phyloP scores from a whole-genome alignment of 37 sponge, comb jelly and placozoan species.

The Axinella damicornis region DNA sequence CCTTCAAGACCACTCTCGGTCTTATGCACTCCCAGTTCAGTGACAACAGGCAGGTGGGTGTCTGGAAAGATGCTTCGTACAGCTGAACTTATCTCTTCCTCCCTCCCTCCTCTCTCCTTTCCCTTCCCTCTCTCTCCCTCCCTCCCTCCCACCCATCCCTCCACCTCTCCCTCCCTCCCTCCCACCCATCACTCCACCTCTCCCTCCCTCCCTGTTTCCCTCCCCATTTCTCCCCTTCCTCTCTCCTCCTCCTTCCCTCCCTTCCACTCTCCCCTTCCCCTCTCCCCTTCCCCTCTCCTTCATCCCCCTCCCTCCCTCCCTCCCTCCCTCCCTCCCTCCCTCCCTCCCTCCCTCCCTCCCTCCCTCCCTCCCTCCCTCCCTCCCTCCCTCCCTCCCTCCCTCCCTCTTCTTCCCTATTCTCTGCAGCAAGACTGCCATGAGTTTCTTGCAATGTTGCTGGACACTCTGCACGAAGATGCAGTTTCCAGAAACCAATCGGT shows the following conservation, averaged over 20 bases:
- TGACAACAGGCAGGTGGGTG: conserved; percentile 59
- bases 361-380: too few relatives aligned
- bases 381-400: background rate
- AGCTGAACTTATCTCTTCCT: too few relatives aligned
- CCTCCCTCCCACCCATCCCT: background rate
- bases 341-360: background rate
- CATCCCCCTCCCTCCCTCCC: background rate
- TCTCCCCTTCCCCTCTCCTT: too few relatives aligned
- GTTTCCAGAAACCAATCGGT: background rate
- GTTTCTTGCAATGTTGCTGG: conserved; percentile 80
- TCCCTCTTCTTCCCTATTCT: background rate
- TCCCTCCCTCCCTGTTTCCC: too few relatives aligned
- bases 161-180: too few relatives aligned
- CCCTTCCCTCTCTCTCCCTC: too few relatives aligned
- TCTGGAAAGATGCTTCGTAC: too few relatives aligned
- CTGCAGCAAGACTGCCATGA: conserved; percentile 85
- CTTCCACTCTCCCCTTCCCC: too few relatives aligned
- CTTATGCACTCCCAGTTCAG: conserved; percentile 68
- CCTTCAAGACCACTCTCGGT: conserved; percentile 66
- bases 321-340: background rate
- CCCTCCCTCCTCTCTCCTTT: too few relatives aligned
- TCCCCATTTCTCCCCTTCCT: background rate
- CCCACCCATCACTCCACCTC: background rate
- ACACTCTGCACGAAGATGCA: conserved; percentile 64
- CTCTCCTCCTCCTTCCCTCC: background rate